Base-by-base conservation (phyloP, 2,113 vertebrate genomes). In the Ploceus nigricollis region DNA sequence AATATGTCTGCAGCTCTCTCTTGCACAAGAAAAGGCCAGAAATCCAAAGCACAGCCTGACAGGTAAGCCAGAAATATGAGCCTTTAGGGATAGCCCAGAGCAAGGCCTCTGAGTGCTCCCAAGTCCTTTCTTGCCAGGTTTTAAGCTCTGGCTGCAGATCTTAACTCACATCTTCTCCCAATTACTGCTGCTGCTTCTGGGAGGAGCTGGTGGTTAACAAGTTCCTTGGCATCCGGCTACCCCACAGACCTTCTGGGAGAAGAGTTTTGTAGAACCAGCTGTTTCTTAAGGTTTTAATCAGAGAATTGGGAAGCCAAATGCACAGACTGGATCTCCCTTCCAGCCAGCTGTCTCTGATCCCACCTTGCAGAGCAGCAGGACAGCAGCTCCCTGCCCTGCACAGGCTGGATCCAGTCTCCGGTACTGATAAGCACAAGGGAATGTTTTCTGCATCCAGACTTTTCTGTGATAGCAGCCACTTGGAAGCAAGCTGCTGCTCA, bases 141-240 rank as follows among this genome's bases (percentile, higher is more conserved):
- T 93, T 77, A 93, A 96, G 76, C 47, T 79, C 92, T 77, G 81
- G 70, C 75, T 75, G 40, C 83, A 93, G 82, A 91, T 85, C 66
- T 90, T 66, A 90, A 88, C 61, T 83, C 84, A 80, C 91, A 94
- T 91, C 92, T 86, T 96, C 78, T 92, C 89, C 71, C 78, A 97
- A 28, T 94, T 93, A 96, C 71, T 33, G 72, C 54, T n/a, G 66
- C 68, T 77, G 89, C 85, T 96, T 40, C 77, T 86, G 81, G 83
- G 71, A 86, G 61, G 69, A 45, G 51, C 15, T 4, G 9, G 42
- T 45, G 69, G 72, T 84, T 95, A 92, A 92, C 77, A 77, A 56
- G 53, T 65, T 82, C 42, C 68, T 63, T n/a, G 4, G 61, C 40
- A 73, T 51, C 66, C 4, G 12, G 85, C 82, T 89, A 48, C 58